These are phyloP conservation scores for Danionella cerebrum DNA, from an alignment of 2,113 vertebrate species.

Conservation along the genomic window DNA sequence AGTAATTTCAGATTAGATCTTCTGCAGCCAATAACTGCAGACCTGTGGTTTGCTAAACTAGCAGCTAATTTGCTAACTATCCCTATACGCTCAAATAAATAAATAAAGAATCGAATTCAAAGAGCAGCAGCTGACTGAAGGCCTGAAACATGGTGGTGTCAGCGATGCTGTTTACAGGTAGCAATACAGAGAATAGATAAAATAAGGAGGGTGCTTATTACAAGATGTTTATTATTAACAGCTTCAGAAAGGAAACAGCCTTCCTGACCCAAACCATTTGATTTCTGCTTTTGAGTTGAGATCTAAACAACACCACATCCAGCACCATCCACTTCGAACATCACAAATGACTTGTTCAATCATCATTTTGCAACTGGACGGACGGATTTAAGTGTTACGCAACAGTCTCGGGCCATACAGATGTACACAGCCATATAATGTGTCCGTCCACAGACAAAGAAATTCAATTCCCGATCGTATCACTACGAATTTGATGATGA, in stretches of 20 bases:
- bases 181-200: too few species aligned
- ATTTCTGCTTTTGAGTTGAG: background rate
- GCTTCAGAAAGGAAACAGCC: background rate
- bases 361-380: background rate
- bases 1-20: too few species aligned
- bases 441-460: conserved; percentile 33
- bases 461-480: conserved; percentile 2
- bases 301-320: background rate
- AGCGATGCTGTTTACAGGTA: conserved; percentile 7
- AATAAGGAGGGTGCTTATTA: background rate
- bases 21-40: too few species aligned
- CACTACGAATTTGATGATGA: conserved; percentile 5
- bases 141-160: conserved; percentile 8
- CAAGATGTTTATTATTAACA: too few species aligned
- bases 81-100: background rate
- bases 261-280: background rate
- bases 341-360: background rate
- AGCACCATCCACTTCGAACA: background rate
- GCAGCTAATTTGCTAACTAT: too few species aligned
- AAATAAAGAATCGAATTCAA: background rate
- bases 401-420: conserved; percentile 17
- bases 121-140: too few species aligned
- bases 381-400: conserved; percentile 1
- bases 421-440: conserved; percentile 18
- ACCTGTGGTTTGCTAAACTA: too few species aligned